Percentiles rank a stretch among this genome's conserved stretches.
phyloP scores from a whole-genome alignment of 23 tunicate species.

The Halocynthia aurantium region DNA sequence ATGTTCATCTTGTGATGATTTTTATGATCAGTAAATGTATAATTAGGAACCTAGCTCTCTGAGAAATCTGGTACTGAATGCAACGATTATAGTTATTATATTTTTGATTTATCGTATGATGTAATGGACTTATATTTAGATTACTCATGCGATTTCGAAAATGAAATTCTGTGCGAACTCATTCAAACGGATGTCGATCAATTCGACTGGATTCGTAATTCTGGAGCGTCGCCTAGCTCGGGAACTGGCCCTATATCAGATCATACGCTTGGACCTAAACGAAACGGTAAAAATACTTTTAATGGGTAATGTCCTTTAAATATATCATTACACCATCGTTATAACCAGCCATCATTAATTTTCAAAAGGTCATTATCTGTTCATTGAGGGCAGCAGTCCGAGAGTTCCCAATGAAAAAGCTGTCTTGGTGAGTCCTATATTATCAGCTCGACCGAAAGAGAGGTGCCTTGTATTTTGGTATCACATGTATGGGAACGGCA shows the following conservation, averaged over 20 bases:
- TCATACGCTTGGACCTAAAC: slow-evolving; percentile 37
- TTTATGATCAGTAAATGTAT: no score
- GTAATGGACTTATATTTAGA: slow-evolving; percentile 12
- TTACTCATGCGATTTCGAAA: slow-evolving; percentile 68
- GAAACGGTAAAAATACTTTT: slow-evolving; percentile 23
- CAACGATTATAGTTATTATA: no score
- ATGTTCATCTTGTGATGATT: no score
- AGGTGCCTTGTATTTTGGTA: slow-evolving; percentile 80
- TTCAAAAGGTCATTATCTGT: slow-evolving; percentile 51
- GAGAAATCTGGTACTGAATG: no score
- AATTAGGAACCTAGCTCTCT: no score
- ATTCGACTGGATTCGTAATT: slow-evolving; percentile 59
- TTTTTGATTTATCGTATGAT: background rate
- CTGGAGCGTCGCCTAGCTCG: slow-evolving; percentile 41
- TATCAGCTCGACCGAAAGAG: slow-evolving; percentile 18
- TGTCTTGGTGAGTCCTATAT: slow-evolving; percentile 30
- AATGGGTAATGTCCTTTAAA: background rate
- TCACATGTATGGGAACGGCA: slow-evolving; percentile 70
- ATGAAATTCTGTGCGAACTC: slow-evolving; percentile 37
- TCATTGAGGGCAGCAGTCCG: slow-evolving; percentile 72
- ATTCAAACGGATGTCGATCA: slow-evolving; percentile 38
- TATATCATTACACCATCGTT: background rate
- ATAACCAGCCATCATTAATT: background rate
- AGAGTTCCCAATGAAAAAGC: slow-evolving; percentile 35
- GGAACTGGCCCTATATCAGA: slow-evolving; percentile 72